Evolutionary conservation across 2,888 invertebrate species (phyloP).

Genomic region (Spisula solida): DNA sequence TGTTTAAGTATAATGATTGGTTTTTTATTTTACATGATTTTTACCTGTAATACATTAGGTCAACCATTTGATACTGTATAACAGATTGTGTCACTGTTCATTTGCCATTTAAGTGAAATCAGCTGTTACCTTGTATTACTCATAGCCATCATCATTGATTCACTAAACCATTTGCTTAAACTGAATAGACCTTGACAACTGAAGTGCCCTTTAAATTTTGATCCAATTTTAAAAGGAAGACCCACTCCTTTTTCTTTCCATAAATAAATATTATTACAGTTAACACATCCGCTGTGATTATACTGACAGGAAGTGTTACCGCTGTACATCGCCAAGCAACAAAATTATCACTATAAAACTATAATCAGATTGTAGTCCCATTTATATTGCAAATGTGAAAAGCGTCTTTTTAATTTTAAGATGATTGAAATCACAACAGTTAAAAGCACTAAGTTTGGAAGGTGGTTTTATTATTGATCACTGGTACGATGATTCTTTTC

Average conservation of each 20-base stretch:
- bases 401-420: neutral
- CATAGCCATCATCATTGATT: neutral
- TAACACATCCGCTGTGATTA: slow-evolving; percentile 38
- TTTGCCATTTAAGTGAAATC: neutral
- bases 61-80: neutral
- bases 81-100: neutral
- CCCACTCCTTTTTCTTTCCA: slow-evolving; percentile 45
- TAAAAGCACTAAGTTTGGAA: no score
- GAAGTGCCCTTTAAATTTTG: slow-evolving; percentile 35
- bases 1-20: neutral
- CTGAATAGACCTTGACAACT: neutral
- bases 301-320: slow-evolving; percentile 46
- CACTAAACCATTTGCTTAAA: neutral
- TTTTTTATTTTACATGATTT: slow-evolving; percentile 3
- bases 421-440: no score
- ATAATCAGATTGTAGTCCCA: slow-evolving; percentile 23
- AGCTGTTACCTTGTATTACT: neutral
- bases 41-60: neutral
- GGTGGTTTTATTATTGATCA: no score
- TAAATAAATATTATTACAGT: slow-evolving; percentile 43
- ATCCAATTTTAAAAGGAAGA: slow-evolving; percentile 39
- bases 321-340: slow-evolving; percentile 31
- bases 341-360: neutral
- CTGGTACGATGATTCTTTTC: no score
- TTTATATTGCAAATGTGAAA: neutral